phyloP scores from a whole-genome alignment of 2,888 invertebrate species.

The Agrilus mali region DNA sequence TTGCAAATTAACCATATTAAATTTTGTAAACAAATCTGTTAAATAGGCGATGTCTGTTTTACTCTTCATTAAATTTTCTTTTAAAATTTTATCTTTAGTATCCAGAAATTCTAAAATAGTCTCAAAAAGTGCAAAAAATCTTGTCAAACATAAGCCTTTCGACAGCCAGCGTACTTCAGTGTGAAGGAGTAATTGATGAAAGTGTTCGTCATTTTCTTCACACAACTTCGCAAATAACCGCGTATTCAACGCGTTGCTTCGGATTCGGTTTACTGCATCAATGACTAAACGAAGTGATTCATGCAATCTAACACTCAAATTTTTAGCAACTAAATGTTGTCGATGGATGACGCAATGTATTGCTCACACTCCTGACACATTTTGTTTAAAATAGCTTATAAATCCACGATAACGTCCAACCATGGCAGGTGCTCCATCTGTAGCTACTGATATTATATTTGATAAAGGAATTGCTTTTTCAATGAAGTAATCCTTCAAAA shows the following conservation, averaged over 20 bases:
- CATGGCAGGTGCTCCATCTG: constrained; percentile 24
- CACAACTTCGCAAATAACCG: constrained; percentile 19
- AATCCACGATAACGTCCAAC: constrained; percentile 22
- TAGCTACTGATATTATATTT: constrained; percentile 21
- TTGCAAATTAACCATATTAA: constrained; percentile 14
- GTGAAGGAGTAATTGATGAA: constrained; percentile 15
- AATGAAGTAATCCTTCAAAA: constrained; percentile 14
- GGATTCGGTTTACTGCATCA: constrained; percentile 13
- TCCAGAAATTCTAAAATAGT: constrained; percentile 8
- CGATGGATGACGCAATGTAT: constrained; percentile 18
- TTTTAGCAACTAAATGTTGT: constrained; percentile 17
- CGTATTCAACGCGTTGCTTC: constrained; percentile 14
- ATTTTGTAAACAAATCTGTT: constrained; percentile 11
- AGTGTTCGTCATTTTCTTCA: constrained; percentile 18
- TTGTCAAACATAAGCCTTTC: constrained; percentile 17
- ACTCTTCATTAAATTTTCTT: constrained; percentile 9
- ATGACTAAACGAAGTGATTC: constrained; percentile 13
- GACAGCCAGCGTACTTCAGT: constrained; percentile 17
- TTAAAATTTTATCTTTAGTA: constrained; percentile 6
- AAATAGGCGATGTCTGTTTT: constrained; percentile 10
- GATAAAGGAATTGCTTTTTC: constrained; percentile 16
- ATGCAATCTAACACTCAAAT: constrained; percentile 8
- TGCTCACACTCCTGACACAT: constrained; percentile 15
- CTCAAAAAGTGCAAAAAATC: constrained; percentile 10
- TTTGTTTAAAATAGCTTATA: constrained; percentile 22